Evolutionary conservation across 2,888 invertebrate genomes (phyloP).

Genomic region (Alviniconcha strummeri): DNA sequence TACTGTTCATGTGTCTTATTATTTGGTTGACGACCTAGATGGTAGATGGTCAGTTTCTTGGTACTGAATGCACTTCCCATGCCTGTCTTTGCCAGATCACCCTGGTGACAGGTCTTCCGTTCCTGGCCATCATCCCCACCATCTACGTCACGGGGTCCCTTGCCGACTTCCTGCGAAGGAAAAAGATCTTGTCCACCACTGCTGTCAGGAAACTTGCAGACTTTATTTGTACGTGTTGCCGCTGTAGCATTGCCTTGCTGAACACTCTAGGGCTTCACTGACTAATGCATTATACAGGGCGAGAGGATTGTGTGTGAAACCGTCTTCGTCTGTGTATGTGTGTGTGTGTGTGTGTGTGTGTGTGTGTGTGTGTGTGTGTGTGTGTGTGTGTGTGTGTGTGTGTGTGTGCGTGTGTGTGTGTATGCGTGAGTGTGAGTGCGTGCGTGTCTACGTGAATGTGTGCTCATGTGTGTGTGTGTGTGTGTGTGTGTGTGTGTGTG

Average conservation of each 20-base stretch:
- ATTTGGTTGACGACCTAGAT: neutral
- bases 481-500: too few species aligned
- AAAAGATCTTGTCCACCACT: conserved; percentile 43
- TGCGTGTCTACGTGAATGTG: too few species aligned
- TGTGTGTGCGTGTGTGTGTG: neutral
- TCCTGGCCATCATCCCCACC: conserved; percentile 59
- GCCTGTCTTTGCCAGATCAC: conserved; percentile 41
- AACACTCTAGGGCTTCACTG: too few species aligned
- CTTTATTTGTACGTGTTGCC: conserved; percentile 42
- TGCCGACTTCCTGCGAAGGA: conserved; percentile 46
- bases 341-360: conserved; percentile 5
- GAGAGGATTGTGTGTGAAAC: too few species aligned
- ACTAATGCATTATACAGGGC: too few species aligned
- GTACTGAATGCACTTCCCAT: too few species aligned
- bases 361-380: conserved; percentile 2
- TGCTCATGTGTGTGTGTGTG: too few species aligned
- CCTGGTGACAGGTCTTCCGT: conserved; percentile 60
- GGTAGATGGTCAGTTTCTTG: neutral
- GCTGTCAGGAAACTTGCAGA: conserved; percentile 49
- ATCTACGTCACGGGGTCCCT: conserved; percentile 49
- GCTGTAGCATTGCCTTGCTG: too few species aligned
- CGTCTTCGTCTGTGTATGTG: neutral
- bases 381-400: neutral
- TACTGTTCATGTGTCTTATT: conserved; percentile 45
- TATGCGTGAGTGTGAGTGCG: too few species aligned